Evolutionary conservation across 1,140 invertebrate genomes (phyloP), one percentile per base, ranked within the genome.

Genomic region (Cotesia vestalis): DNA sequence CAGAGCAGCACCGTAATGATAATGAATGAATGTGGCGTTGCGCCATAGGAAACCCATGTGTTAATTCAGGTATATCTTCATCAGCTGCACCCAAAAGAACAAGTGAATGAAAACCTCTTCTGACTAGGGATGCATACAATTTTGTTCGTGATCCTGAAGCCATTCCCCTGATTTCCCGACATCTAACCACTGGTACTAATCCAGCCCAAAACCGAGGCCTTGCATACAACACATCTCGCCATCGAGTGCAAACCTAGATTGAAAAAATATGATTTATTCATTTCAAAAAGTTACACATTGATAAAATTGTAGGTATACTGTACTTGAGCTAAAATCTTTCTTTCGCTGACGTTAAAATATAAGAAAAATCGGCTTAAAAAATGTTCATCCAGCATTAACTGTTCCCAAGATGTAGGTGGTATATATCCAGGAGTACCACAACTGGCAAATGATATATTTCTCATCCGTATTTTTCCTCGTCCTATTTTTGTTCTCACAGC

Each of bases 21-120:
- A 97, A 88, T 64, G 93, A 93, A 77, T 94, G 92, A 67, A 96
- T 89, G 79, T 95, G 92, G 81, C 94, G 93, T 78, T 94, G 91
- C 59, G 93, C 94, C 62, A 93, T 84, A 4, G 94, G 93, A 81
- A 94, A 96, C 72, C 93, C 92, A 80, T 93, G 91, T 57, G 95
- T 92, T 76, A 98, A 90, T 83, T 97, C 95, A 53, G 93, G 88
- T 52, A 96, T 92, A 86, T 98, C 96, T 79, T 95, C 94, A 83
- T 98, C 96, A 8, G 91, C 92, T 35, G 95, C 95, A 4, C 94
- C 94, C 64, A 96, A 89, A 53, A 97, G 88, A 59, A 92, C 92
- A 2, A 98, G 86, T 0, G 93, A 92, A 78, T 96, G 94, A 82
- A 98, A 97, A 35, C 94, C 94, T 75, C 96, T 89, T 74, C 92